Evolutionary conservation across 2,888 invertebrate species (phyloP).

Genomic region (Harpalus rubripes): DNA sequence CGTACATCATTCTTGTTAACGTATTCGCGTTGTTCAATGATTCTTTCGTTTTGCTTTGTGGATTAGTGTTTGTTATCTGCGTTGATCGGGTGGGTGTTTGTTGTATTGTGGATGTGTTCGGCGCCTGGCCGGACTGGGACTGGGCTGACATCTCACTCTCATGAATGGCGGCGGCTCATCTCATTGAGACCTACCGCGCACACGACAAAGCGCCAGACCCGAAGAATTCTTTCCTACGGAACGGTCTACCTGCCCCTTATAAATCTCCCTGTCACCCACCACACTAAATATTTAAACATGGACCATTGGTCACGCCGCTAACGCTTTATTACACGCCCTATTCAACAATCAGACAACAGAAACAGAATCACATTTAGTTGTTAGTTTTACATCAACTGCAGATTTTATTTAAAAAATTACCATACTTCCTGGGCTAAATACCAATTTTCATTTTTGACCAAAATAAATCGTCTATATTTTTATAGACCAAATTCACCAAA

Average conservation of each 20-base stretch:
- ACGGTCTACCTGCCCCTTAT: conserved; percentile 70
- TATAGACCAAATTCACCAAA: no score
- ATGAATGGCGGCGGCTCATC: conserved; percentile 69
- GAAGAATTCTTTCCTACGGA: background rate
- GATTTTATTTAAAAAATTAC: no score
- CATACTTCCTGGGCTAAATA: no score
- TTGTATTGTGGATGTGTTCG: background rate
- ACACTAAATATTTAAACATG: conserved; percentile 3
- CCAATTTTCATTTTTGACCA: no score
- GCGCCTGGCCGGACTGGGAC: conserved; percentile 21
- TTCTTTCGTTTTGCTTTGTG: background rate
- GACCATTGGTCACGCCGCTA: conserved; percentile 3
- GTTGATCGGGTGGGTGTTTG: no score
- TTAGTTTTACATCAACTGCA: background rate
- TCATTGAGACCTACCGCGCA: conserved; percentile 68
- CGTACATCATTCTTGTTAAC: no score
- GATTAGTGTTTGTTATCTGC: no score
- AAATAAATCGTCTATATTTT: no score
- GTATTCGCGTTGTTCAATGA: no score
- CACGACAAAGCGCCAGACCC: background rate
- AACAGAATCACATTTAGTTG: background rate
- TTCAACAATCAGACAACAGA: background rate
- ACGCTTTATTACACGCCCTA: conserved; percentile 5
- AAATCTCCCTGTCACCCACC: conserved; percentile 76
- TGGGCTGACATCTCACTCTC: conserved; percentile 74